These are phyloP conservation scores for Perccottus glenii DNA, from an alignment of 2,113 vertebrate species.

Conservation along the genomic window DNA sequence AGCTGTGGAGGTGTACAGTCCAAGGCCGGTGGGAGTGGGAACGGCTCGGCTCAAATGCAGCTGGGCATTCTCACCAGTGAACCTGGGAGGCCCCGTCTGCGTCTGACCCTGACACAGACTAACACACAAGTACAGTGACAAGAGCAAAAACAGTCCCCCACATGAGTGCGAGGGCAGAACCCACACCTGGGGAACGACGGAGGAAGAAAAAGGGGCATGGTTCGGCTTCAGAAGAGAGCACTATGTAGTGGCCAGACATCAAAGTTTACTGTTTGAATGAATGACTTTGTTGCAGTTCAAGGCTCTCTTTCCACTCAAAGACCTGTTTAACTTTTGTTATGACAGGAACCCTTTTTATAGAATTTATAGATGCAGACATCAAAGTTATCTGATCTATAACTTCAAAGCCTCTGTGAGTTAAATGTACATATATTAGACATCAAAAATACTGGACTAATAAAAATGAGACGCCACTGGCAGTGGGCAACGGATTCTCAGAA, in stretches of 20 bases:
- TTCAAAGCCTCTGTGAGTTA: not conserved
- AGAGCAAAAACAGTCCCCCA: constrained; percentile 3
- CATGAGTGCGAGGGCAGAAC: not conserved
- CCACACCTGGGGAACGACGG: constrained; percentile 10
- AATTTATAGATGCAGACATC: constrained; percentile 1
- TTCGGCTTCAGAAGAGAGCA: not conserved
- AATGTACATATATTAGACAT: not conserved
- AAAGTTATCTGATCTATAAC: not conserved
- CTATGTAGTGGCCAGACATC: not conserved
- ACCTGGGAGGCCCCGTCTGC: constrained; percentile 10
- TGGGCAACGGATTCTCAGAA: not conserved
- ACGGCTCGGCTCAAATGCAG: constrained; percentile 55
- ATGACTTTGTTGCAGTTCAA: constrained; percentile 1
- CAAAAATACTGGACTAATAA: no score
- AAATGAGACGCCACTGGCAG: not conserved
- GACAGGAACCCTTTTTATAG: not conserved
- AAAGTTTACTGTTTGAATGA: not conserved
- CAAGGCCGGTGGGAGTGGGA: constrained; percentile 58
- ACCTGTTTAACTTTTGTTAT: not conserved
- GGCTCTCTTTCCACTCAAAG: not conserved
- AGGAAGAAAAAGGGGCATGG: constrained; percentile 1
- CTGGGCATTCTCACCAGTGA: constrained; percentile 54
- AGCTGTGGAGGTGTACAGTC: constrained; percentile 37
- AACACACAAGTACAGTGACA: constrained; percentile 29
- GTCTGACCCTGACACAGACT: not conserved